Conservation (phyloP, 1,140 invertebrate genomes). For the Hyles euphorbiae region DNA sequence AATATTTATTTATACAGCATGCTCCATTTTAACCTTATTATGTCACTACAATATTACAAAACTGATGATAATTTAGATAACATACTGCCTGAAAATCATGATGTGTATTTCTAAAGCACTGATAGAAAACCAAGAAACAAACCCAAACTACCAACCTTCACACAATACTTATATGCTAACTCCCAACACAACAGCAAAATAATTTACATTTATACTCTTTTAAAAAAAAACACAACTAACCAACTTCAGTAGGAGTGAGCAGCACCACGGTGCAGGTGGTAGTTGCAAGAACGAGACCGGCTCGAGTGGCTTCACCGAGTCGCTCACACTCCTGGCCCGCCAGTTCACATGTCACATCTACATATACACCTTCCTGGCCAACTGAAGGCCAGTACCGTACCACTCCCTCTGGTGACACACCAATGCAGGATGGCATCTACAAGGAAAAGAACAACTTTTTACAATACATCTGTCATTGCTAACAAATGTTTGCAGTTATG, state of each 20-base stretch:
- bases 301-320: constrained; percentile 80
- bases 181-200: neutral
- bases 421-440: constrained; percentile 89
- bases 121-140: no score
- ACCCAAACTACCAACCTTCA: no score
- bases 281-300: constrained; percentile 90
- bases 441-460: constrained; percentile 6
- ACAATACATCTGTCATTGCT: neutral
- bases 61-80: no score
- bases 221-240: constrained; percentile 15
- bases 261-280: constrained; percentile 92
- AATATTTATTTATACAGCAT: no score
- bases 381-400: constrained; percentile 94
- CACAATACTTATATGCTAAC: no score
- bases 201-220: neutral
- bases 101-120: no score
- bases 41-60: no score
- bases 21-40: no score
- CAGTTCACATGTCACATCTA: constrained; percentile 89
- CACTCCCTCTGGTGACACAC: constrained; percentile 94
- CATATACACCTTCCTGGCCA: constrained; percentile 89
- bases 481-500: neutral
- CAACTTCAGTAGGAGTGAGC: constrained; percentile 74
- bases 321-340: constrained; percentile 90
- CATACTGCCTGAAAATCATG: no score